These are phyloP conservation scores for Balaenoptera acutorostrata DNA, from an alignment of 2,113 vertebrate species.

Conservation along the genomic window DNA sequence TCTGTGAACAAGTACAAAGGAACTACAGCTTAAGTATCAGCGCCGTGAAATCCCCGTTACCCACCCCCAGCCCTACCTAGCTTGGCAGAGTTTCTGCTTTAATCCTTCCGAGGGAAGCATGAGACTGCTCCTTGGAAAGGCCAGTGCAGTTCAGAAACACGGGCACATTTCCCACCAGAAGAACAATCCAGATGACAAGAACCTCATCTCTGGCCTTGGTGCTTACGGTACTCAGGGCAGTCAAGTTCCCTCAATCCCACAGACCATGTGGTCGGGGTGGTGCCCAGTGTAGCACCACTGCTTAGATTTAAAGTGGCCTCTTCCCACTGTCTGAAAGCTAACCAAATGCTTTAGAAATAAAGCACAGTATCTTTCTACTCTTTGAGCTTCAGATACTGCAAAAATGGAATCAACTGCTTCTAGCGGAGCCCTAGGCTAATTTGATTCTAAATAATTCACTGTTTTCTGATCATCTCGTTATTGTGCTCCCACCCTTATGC, in stretches of 20 bases:
- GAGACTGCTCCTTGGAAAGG: not conserved
- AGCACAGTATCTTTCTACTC: not conserved
- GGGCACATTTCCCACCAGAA: not conserved
- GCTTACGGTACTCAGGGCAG: not conserved
- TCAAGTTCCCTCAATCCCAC: not conserved
- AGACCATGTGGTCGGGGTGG: not conserved
- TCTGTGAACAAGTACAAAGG: not conserved
- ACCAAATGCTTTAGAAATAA: not conserved
- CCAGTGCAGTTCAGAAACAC: not conserved
- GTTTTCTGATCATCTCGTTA: not conserved
- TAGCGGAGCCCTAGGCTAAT: not conserved
- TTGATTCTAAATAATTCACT: constrained; percentile 7
- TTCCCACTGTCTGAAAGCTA: not conserved
- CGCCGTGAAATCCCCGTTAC: not conserved
- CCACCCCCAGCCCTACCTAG: not conserved
- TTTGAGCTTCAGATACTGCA: not conserved
- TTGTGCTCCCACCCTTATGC: not conserved
- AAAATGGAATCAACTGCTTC: not conserved
- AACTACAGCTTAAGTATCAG: not conserved
- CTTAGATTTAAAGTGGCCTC: not conserved
- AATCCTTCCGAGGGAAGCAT: not conserved
- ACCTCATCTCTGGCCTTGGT: not conserved
- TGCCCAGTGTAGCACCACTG: not conserved
- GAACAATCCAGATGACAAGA: not conserved
- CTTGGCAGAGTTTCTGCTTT: not conserved